phyloP scores from a whole-genome alignment of 2,888 invertebrate species.

The Spisula subtruncata region DNA sequence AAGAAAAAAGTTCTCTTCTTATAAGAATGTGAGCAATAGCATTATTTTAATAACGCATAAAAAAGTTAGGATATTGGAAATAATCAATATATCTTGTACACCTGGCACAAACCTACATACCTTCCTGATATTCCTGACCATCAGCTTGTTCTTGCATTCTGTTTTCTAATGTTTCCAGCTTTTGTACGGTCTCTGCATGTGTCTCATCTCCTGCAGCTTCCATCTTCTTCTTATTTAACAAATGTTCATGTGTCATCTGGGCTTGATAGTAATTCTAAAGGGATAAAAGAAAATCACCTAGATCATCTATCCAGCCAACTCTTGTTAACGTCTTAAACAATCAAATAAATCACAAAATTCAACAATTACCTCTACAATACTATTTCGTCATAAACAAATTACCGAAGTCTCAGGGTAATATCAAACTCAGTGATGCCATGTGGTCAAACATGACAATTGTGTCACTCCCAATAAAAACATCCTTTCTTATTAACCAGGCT shows the following conservation, averaged over 20 bases:
- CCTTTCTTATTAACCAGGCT: too few relatives aligned
- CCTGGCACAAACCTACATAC: not conserved
- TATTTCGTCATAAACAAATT: too few relatives aligned
- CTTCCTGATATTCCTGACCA: slow-evolving; percentile 27
- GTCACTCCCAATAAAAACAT: too few relatives aligned
- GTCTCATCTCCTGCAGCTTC: slow-evolving; percentile 58
- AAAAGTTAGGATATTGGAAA: not conserved
- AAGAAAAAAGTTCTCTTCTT: too few relatives aligned
- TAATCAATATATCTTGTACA: not conserved
- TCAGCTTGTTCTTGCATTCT: slow-evolving; percentile 60
- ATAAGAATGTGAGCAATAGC: too few relatives aligned
- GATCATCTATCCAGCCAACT: not conserved
- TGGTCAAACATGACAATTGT: too few relatives aligned
- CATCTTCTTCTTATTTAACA: slow-evolving; percentile 49
- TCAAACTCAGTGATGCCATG: too few relatives aligned
- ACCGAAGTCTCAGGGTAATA: too few relatives aligned
- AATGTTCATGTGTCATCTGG: slow-evolving; percentile 56
- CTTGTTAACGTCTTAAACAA: too few relatives aligned
- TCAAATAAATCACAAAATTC: too few relatives aligned
- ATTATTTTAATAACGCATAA: too few relatives aligned
- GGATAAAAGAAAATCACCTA: not conserved
- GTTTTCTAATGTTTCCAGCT: slow-evolving; percentile 69
- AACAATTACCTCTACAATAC: too few relatives aligned
- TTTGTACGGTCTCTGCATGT: slow-evolving; percentile 66
- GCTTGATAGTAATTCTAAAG: slow-evolving; percentile 63